Evolutionary conservation across 2,888 invertebrate species (phyloP).

Genomic region (Ectobius pallidus): DNA sequence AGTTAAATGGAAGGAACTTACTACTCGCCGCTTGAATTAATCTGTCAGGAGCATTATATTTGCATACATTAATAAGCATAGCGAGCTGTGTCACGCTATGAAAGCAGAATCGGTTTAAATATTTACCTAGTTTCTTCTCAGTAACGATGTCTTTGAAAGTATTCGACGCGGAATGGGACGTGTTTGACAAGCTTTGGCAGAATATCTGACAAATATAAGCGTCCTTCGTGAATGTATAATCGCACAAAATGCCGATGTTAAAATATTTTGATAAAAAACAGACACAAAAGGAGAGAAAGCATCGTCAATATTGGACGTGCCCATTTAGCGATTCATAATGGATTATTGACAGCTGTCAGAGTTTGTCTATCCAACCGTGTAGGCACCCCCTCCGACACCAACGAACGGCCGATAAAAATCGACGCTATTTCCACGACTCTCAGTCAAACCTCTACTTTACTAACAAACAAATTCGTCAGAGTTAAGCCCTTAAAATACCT

Average conservation of each 20-base stretch:
- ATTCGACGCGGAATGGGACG: background rate
- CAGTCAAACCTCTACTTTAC: background rate
- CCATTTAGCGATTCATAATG: constrained; percentile 28
- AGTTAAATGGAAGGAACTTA: too few relatives aligned
- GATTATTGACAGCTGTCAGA: constrained; percentile 31
- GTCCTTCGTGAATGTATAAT: constrained; percentile 1
- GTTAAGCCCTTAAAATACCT: background rate
- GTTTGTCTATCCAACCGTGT: constrained; percentile 18
- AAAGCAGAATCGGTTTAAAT: too few relatives aligned
- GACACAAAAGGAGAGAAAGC: constrained; percentile 13
- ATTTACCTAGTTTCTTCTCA: too few relatives aligned
- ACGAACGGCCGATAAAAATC: background rate
- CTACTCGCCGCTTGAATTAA: too few relatives aligned
- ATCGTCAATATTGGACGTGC: background rate
- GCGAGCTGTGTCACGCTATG: too few relatives aligned
- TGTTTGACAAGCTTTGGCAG: background rate
- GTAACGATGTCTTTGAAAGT: background rate
- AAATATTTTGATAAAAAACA: constrained; percentile 14
- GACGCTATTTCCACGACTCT: background rate
- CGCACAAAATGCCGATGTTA: constrained; percentile 17
- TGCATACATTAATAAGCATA: too few relatives aligned
- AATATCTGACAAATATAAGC: constrained; percentile 8
- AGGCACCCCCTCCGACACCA: background rate
- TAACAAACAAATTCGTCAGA: background rate
- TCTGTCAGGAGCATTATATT: too few relatives aligned